Evolutionary conservation across 2,797 vertebrate genomes (phyloP), one percentile per base, ranked within the genome.

Genomic region (Trichosurus vulpecula): DNA sequence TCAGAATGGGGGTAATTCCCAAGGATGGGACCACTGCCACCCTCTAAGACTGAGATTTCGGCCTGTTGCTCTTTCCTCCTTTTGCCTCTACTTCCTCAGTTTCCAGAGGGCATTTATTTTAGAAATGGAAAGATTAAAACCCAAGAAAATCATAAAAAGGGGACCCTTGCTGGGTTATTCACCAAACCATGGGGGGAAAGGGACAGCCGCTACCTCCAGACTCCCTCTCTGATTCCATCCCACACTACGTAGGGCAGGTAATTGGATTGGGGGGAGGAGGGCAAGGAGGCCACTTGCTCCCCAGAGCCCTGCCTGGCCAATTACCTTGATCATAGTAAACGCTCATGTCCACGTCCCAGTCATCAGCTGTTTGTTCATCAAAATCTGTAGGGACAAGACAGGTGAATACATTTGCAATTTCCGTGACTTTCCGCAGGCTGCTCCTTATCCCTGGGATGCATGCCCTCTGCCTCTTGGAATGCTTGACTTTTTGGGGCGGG

Each of bases 291-390:
- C 10, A 91, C 12, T 58, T 89, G 51, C 35, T 90, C 22, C 5
- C 87, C 92, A 41, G n/a, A 66, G 14, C n/a, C 93, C 47, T 91
- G 31, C 66, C 31, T 19, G 47, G 57, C 90, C 90, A 74, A 90
- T 2, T 99, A 99, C 99, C 99, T 99, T 98, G 98, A 96, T 99
- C 99, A 8, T 99, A 99, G 98, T 99, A 99, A 96, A 99, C 98
- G 47, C 99, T 99, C 99, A 99, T 99, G 98, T 99, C 99, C 95
- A 99, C 99, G 2, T 99, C 99, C 99, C 99, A 99, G 98, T 99
- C 99, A 0, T 99, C 99, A 0, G 99, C 98, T 0, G 99, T 99
- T 98, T 99, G 99, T 98, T 99, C 99, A 53, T 99, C 99, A 95
- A 99, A 99, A 98, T 99, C 99, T 99, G 98, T 54, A 97, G 93